phyloP scores from a whole-genome alignment of 2,113 vertebrate genomes.

The Cercopithecus mona region DNA sequence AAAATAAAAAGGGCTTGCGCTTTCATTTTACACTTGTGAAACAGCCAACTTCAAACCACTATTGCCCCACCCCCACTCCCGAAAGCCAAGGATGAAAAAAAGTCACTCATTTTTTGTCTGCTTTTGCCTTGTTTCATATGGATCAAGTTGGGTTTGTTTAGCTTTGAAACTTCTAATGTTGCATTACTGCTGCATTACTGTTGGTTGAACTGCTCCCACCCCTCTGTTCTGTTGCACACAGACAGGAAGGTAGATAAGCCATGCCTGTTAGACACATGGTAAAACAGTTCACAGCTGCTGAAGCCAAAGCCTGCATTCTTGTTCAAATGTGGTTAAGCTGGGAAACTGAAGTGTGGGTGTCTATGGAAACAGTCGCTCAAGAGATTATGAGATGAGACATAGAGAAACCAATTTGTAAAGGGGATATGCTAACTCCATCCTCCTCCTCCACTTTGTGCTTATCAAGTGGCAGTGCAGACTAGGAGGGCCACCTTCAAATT shows the following conservation, averaged over 20 bases:
- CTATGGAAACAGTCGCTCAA: constrained; percentile 50
- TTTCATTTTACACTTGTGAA: constrained; percentile 59
- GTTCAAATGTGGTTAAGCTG: constrained; percentile 48
- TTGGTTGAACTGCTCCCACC: neutral
- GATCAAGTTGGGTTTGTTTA: constrained; percentile 25
- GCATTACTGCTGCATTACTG: neutral
- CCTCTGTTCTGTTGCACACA: neutral
- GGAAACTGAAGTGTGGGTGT: constrained; percentile 55
- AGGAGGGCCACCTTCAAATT: neutral
- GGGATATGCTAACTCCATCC: constrained; percentile 25
- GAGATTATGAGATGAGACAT: constrained; percentile 3
- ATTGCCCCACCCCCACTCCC: neutral
- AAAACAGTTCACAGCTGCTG: constrained; percentile 37
- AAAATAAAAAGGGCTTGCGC: constrained; percentile 1
- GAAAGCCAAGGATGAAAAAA: neutral
- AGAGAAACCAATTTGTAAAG: constrained; percentile 57
- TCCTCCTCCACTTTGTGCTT: constrained; percentile 21
- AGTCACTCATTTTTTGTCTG: neutral
- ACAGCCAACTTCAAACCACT: neutral
- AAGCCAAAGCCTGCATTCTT: constrained; percentile 27
- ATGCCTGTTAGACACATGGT: constrained; percentile 26
- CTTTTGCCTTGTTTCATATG: neutral
- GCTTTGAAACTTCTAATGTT: neutral
- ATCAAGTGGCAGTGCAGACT: neutral
- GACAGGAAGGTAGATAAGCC: constrained; percentile 59